Evolutionary conservation across 1,140 invertebrate species (phyloP), one percentile per base, ranked within the genome.

Genomic region (Elysia chlorotica): DNA sequence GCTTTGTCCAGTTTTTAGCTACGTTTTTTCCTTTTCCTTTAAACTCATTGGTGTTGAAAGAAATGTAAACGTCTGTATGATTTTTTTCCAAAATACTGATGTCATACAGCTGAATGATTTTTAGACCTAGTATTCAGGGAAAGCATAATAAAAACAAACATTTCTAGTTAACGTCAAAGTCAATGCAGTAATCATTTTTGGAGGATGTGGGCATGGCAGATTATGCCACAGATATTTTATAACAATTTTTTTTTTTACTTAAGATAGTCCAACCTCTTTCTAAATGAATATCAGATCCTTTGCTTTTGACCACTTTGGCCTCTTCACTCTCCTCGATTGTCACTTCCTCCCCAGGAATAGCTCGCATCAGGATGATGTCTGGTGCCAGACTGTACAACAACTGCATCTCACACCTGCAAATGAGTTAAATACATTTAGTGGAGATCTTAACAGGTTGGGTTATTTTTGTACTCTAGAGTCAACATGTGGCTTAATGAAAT

Each of bases 251-350:
- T 10, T 41, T 1, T 30, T 38, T 10, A 25, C 1, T 2, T 2
- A 38, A 41, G 48, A 4, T 59, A 57, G n/a, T n/a, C n/a, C n/a
- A n/a, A 59, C 69, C 69, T 71, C 69, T 71, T 30, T 2, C 21
- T n/a, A 63, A 21, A 33, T 71, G 69, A 17, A 71, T 63, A 30
- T 71, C 59, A 17, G 69, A 62, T 21, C 69, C 69, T 53, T 71
- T 71, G 14, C 21, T 30, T 63, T 63, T 62, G 25, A 53, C 38
- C 31, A 14, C 57, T 37, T 71, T 71, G 17, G 0, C 3, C 53
- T 33, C 59, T 5, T n/a, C 25, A 63, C 31, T 63, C 28, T 71
- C 69, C 21, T 71, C 57, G n/a, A 71, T 63, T n/a, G 38, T 57
- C 5, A 63, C 69, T n/a, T 41, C 59, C 10, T 2, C 53, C 31